phyloP scores from a whole-genome alignment of 2,888 invertebrate species.

The Cephonodes hylas region DNA sequence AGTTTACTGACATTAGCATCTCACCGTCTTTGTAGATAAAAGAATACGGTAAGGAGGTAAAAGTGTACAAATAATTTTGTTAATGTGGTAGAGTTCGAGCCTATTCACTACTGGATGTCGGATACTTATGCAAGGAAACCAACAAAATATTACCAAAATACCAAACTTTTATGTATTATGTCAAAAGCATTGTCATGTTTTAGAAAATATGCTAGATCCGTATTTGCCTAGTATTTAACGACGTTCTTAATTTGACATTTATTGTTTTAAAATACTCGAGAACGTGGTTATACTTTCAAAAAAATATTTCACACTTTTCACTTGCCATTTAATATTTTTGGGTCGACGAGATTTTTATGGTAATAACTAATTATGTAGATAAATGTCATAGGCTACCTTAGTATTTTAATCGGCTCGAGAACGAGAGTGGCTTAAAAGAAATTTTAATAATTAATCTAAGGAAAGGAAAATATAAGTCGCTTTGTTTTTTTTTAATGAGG shows the following conservation, averaged over 20 bases:
- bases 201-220: background rate
- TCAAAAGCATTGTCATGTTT: background rate
- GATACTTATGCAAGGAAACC: too few relatives aligned
- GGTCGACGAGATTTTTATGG: background rate
- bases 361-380: background rate
- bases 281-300: background rate
- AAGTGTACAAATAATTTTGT: too few relatives aligned
- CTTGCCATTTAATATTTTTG: background rate
- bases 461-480: too few relatives aligned
- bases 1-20: too few relatives aligned
- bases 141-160: background rate
- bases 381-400: background rate
- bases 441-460: too few relatives aligned
- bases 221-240: background rate
- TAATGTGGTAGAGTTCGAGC: too few relatives aligned
- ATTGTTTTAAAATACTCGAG: background rate
- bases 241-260: background rate
- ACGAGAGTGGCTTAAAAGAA: too few relatives aligned
- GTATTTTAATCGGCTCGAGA: too few relatives aligned
- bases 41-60: too few relatives aligned
- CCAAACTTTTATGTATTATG: background rate
- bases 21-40: too few relatives aligned
- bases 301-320: background rate
- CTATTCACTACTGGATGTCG: too few relatives aligned
- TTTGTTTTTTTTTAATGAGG: too few relatives aligned